Base-by-base conservation (phyloP, 2,113 vertebrate genomes). In the Grammomys surdaster region DNA sequence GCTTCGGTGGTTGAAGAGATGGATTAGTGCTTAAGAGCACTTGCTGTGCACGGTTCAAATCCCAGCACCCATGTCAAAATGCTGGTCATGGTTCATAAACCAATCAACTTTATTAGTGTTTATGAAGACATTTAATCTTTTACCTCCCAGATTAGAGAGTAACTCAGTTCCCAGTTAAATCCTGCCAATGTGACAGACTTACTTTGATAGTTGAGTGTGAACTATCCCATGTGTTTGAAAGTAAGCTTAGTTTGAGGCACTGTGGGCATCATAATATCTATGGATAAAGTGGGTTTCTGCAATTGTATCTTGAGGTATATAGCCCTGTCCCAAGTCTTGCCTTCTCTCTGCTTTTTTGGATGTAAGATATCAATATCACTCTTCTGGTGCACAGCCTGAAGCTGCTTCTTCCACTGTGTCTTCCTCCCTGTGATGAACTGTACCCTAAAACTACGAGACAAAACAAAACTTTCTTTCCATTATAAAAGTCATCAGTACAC, bases 161-260 rank as follows among this genome's bases (percentile, higher is more conserved):
- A 58, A 73, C 24, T 19, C 4, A 84, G 20, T 24, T 77, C 78
- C 22, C n/a, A 65, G 36, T 67, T 84, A 96, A 91, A 91, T 33
- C 73, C 20, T 58, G 56, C 16, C 9, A 43, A 12, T 24, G 46
- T 46, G 33, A 58, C n/a, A 65, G n/a, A 93, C 28, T 48, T 73
- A 16, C 4, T 86, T 8, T 43, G 17, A 86, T 33, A 28, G 16
- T 67, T 63, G 60, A 2, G 28, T 87, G 28, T 51, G 10, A 87
- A 48, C 84, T 24, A 65, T 3, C 2, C 7, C 31, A 7, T 36
- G 17, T 36, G 63, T 69, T 86, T 20, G 28, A 67, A 48, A 65
- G 28, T 33, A 43, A 51, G 19, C 31, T 33, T 36, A 24, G 10
- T 46, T 36, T 0, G 0, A 13, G 10, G 17, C 16, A 43, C 1